Evolutionary conservation across 2,797 vertebrate genomes (phyloP).

Genomic region (Simalia tracyae): DNA sequence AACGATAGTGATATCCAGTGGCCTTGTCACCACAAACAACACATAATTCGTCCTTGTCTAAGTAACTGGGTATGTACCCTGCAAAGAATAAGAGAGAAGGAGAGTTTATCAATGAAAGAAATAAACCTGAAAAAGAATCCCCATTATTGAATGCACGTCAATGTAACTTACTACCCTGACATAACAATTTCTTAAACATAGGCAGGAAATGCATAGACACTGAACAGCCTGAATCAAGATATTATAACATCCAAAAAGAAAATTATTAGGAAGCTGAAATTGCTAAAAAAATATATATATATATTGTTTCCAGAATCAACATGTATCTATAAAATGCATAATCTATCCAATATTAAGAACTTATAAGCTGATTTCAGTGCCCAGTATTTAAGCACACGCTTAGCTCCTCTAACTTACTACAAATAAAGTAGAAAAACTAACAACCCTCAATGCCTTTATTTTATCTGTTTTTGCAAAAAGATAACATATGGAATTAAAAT

Average conservation of each 20-base stretch:
- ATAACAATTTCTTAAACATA: background rate
- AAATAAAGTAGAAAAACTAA: background rate
- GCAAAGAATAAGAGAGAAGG: conserved; percentile 49
- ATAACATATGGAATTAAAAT: background rate
- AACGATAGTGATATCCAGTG: conserved; percentile 98
- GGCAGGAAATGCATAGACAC: background rate
- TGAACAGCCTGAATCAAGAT: background rate
- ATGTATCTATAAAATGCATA: background rate
- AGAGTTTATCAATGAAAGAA: conserved; percentile 3
- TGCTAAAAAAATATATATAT: background rate
- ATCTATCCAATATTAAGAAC: background rate
- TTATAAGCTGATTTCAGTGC: background rate
- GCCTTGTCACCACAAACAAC: conserved; percentile 98
- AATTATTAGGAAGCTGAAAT: background rate
- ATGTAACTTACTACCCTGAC: background rate
- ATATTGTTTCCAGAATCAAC: background rate
- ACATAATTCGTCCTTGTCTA: conserved; percentile 98
- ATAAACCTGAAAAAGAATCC: background rate
- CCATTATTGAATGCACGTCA: conserved; percentile 23
- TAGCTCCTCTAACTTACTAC: background rate
- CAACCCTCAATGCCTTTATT: background rate
- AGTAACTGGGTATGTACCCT: conserved; percentile 99
- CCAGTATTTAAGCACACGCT: too few relatives aligned
- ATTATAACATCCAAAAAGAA: background rate
- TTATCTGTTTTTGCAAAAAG: background rate